These are phyloP conservation scores for Mastomys coucha DNA, from an alignment of 2,113 vertebrate genomes.

Conservation along the genomic window DNA sequence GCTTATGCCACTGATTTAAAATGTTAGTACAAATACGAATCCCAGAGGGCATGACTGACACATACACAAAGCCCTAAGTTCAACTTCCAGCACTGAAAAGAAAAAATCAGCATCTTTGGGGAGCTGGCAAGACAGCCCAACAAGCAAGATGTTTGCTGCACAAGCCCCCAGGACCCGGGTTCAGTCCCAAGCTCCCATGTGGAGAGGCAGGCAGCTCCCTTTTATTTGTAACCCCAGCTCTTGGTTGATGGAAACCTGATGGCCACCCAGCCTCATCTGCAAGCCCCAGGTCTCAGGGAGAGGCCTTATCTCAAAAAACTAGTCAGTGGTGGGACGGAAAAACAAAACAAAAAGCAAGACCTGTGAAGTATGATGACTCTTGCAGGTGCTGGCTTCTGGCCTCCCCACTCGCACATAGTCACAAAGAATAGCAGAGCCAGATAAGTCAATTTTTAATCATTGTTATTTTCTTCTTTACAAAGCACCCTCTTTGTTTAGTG, in stretches of 20 bases:
- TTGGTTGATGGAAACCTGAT: background rate
- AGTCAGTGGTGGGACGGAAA: no score
- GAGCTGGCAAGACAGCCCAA: background rate
- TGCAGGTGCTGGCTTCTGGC: background rate
- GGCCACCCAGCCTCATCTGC: background rate
- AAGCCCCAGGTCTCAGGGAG: background rate
- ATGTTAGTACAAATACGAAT: slow-evolving; percentile 35
- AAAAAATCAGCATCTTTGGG: background rate
- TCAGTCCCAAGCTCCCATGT: background rate
- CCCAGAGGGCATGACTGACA: background rate
- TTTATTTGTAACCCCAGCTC: background rate
- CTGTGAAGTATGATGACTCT: background rate
- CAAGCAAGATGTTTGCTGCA: background rate
- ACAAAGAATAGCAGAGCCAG: slow-evolving; percentile 8
- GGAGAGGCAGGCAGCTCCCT: background rate
- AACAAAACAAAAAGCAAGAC: background rate
- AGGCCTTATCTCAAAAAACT: background rate
- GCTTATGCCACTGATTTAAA: slow-evolving; percentile 38
- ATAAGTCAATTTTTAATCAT: background rate
- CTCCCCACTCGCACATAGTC: background rate
- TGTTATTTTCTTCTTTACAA: background rate
- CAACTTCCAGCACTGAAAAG: background rate
- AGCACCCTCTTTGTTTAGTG: background rate
- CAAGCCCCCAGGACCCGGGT: background rate
- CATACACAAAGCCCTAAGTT: background rate